These are phyloP conservation scores for Limanda limanda DNA, from an alignment of 2,113 vertebrate species.

Conservation along the genomic window DNA sequence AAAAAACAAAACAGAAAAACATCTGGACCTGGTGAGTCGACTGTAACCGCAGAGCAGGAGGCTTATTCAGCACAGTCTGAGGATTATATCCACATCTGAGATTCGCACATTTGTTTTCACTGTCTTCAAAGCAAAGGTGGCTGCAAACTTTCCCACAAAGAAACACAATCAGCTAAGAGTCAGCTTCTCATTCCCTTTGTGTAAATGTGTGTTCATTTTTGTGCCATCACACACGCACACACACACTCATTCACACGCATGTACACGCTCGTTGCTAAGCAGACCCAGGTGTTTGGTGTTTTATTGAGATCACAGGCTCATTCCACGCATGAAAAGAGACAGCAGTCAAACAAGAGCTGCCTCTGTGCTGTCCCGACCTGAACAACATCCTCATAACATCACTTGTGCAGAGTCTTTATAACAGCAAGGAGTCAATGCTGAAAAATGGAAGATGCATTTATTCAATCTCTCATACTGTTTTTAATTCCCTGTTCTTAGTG, in stretches of 20 bases:
- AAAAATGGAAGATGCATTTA: not conserved
- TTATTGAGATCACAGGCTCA: constrained; percentile 55
- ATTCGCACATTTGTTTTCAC: constrained; percentile 54
- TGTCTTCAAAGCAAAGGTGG: constrained; percentile 53
- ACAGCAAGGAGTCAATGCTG: not conserved
- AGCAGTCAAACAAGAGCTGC: constrained; percentile 38
- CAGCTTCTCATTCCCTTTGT: constrained; percentile 29
- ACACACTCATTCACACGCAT: constrained; percentile 16
- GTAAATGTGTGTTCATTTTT: not conserved
- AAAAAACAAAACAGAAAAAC: constrained; percentile 13
- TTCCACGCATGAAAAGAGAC: constrained; percentile 47
- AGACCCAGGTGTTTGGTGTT: constrained; percentile 70
- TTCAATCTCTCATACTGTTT: not conserved
- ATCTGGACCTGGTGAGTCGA: constrained; percentile 34
- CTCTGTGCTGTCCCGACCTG: constrained; percentile 10
- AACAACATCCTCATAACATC: constrained; percentile 13
- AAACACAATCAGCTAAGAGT: constrained; percentile 39
- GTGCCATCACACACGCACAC: constrained; percentile 1
- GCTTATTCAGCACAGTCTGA: constrained; percentile 33
- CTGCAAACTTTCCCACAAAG: constrained; percentile 47
- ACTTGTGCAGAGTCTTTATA: not conserved
- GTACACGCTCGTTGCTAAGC: constrained; percentile 51
- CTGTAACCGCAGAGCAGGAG: constrained; percentile 11
- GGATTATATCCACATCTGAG: constrained; percentile 52
- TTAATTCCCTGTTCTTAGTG: constrained; percentile 1